Evolutionary conservation across 2,797 vertebrate genomes (phyloP).

Genomic region (Squalus acanthias): DNA sequence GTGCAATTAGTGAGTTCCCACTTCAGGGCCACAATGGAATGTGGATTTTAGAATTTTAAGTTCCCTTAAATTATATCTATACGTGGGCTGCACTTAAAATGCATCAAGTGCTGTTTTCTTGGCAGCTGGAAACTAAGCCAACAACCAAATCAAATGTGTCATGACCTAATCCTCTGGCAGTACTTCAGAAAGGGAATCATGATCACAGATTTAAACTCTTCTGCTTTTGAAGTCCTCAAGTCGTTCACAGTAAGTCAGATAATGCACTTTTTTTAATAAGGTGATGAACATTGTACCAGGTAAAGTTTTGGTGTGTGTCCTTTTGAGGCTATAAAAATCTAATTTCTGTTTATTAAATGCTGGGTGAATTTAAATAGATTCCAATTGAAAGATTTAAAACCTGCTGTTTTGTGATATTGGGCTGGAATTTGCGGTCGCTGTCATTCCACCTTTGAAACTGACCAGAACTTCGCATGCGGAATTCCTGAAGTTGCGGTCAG

Average conservation of each 20-base stretch:
- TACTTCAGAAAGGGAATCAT: neutral
- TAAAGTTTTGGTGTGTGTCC: no score
- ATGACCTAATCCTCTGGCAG: neutral
- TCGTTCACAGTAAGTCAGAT: neutral
- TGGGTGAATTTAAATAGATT: neutral
- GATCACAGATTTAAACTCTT: neutral
- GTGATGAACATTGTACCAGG: no score
- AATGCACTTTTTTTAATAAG: neutral
- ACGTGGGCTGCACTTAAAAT: neutral
- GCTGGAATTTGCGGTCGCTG: no score
- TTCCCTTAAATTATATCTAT: neutral
- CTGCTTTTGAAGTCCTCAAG: neutral
- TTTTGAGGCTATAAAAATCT: neutral
- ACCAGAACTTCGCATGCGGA: no score
- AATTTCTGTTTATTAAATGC: neutral
- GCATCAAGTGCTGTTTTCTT: neutral
- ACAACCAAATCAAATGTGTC: neutral
- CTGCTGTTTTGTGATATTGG: neutral
- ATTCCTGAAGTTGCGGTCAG: no score
- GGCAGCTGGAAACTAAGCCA: neutral
- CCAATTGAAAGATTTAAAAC: neutral
- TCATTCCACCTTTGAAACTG: no score
- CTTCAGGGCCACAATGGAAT: neutral
- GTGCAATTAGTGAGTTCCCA: neutral
- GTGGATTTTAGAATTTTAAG: neutral